Evolutionary conservation across 1,140 invertebrate genomes (phyloP).

Genomic region (Atta cephalotes): DNA sequence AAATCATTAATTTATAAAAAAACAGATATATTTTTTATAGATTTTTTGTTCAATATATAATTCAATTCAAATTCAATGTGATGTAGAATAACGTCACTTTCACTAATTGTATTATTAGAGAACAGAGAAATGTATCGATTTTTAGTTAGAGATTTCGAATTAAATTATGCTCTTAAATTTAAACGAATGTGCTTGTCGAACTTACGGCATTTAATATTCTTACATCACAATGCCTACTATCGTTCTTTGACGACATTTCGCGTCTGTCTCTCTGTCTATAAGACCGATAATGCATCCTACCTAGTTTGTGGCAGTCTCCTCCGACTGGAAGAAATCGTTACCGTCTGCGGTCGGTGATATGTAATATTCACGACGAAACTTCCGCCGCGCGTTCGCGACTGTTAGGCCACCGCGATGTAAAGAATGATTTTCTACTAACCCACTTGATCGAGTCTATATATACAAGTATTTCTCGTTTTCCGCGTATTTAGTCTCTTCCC

Average conservation of each 20-base stretch:
- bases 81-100: neutral
- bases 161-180: neutral
- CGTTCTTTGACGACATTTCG: slow-evolving; percentile 50
- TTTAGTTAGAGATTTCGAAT: neutral
- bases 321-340: slow-evolving; percentile 63
- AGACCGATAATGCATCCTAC: slow-evolving; percentile 69
- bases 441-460: slow-evolving; percentile 55
- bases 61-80: neutral
- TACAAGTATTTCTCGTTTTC: slow-evolving; percentile 21
- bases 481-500: slow-evolving; percentile 32
- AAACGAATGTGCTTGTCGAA: slow-evolving; percentile 14
- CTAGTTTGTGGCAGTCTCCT: slow-evolving; percentile 60
- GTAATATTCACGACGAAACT: slow-evolving; percentile 71
- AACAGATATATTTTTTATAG: neutral
- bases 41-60: neutral
- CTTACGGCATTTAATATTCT: slow-evolving; percentile 48
- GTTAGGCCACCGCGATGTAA: slow-evolving; percentile 42
- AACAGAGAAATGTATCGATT: neutral
- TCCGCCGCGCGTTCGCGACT: slow-evolving; percentile 53
- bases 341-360: slow-evolving; percentile 55
- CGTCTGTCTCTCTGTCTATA: slow-evolving; percentile 66
- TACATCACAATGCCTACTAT: slow-evolving; percentile 41
- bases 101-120: neutral
- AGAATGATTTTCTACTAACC: slow-evolving; percentile 60
- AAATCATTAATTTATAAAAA: slow-evolving; percentile 18